Evolutionary conservation across 2,888 invertebrate species (phyloP).

Genomic region (Teleiodes luculella): DNA sequence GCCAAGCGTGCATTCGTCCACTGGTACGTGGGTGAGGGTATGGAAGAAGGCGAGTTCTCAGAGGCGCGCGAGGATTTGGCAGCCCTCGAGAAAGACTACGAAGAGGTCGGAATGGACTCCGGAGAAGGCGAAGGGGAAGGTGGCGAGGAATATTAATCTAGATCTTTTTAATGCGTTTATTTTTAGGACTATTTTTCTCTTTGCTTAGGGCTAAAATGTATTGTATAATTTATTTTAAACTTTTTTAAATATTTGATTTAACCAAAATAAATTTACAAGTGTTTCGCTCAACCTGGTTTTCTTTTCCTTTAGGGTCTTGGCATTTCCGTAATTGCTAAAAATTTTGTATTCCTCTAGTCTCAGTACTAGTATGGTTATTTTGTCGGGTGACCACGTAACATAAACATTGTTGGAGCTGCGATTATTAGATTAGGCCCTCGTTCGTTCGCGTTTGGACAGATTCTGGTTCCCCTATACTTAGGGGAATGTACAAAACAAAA

Average conservation of each 20-base stretch:
- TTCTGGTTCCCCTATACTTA: too few relatives aligned
- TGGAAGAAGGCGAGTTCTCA: slow-evolving; percentile 92
- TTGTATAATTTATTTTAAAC: slow-evolving; percentile 27
- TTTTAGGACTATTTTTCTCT: slow-evolving; percentile 39
- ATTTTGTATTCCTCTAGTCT: too few relatives aligned
- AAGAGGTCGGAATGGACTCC: slow-evolving; percentile 92
- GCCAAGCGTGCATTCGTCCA: slow-evolving; percentile 98
- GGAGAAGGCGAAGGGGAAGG: slow-evolving; percentile 89
- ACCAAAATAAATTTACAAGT: background rate
- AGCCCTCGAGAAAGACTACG: slow-evolving; percentile 90
- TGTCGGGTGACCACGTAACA: too few relatives aligned
- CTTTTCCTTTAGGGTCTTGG: too few relatives aligned
- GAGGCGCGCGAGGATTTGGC: slow-evolving; percentile 83
- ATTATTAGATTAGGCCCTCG: too few relatives aligned
- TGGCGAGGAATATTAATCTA: slow-evolving; percentile 85
- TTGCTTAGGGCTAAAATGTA: slow-evolving; percentile 36
- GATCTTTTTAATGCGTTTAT: slow-evolving; percentile 31
- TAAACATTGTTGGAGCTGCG: too few relatives aligned
- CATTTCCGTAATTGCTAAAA: too few relatives aligned
- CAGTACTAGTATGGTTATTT: too few relatives aligned
- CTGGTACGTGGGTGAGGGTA: slow-evolving; percentile 93
- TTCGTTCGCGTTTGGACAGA: too few relatives aligned
- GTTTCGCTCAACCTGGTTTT: background rate
- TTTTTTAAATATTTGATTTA: slow-evolving; percentile 9
- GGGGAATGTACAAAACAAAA: too few relatives aligned